These are phyloP conservation scores for Fopius arisanus DNA, from an alignment of 1,140 invertebrate species.

Conservation along the genomic window DNA sequence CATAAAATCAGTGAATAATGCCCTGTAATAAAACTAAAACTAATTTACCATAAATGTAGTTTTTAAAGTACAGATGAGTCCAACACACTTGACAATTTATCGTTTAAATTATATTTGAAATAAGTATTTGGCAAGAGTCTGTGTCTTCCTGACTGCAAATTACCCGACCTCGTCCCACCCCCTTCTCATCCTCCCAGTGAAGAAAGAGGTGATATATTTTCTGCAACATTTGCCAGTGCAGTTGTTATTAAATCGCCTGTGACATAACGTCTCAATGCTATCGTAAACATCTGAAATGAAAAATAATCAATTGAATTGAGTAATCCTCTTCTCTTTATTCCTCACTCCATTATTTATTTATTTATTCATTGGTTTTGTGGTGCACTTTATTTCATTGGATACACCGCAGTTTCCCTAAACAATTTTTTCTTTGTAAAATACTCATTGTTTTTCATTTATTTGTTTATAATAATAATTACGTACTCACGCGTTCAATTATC, in stretches of 20 bases:
- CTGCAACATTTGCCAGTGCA: not conserved
- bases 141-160: not conserved
- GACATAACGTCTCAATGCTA: not conserved
- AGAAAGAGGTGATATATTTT: not conserved
- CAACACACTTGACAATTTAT: not conserved
- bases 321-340: not conserved
- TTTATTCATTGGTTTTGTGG: not conserved
- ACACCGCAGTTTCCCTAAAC: not conserved
- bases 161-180: not conserved
- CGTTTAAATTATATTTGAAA: slow-evolving; percentile 9
- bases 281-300: not conserved
- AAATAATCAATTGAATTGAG: not conserved
- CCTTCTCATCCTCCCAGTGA: not conserved
- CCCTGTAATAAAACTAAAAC: not conserved
- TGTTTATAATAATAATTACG: not conserved
- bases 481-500: not conserved
- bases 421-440: not conserved
- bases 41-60: not conserved
- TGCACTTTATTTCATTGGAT: not conserved
- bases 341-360: not conserved
- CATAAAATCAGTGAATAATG: not conserved
- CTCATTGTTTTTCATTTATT: not conserved
- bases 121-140: not conserved
- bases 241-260: not conserved
- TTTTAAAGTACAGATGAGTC: not conserved